A percentile compares a stretch with the other conserved stretches of the same genome.
Evolutionary conservation across 2,888 invertebrate genomes (phyloP).

Genomic region (Orchesellides sinensis): DNA sequence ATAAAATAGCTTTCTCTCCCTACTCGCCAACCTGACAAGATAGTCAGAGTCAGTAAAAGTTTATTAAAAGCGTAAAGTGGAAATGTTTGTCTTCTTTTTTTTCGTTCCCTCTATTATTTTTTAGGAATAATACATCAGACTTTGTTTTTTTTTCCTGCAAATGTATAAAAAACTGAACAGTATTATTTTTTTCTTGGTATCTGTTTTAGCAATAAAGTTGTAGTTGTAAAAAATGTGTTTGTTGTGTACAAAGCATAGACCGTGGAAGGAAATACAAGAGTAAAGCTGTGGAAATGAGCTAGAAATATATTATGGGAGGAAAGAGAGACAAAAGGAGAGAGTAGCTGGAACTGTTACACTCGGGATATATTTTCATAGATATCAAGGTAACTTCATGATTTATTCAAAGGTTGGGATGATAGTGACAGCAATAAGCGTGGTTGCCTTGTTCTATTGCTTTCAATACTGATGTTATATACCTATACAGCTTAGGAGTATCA

Average conservation of each 20-base stretch:
- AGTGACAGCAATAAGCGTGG: slow-evolving; percentile 63
- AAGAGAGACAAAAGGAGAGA: slow-evolving; percentile 2
- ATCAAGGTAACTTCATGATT: slow-evolving; percentile 62
- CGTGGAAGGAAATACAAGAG: background rate
- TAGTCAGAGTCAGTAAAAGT: slow-evolving; percentile 34
- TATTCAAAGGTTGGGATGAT: slow-evolving; percentile 61
- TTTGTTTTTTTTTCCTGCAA: background rate
- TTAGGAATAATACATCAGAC: background rate
- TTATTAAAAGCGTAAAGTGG: slow-evolving; percentile 57
- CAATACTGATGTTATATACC: background rate
- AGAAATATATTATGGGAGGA: background rate
- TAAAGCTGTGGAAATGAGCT: slow-evolving; percentile 48
- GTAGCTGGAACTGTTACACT: background rate
- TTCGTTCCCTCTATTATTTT: slow-evolving; percentile 17
- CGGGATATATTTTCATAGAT: slow-evolving; percentile 25
- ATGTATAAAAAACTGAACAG: background rate
- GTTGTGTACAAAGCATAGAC: background rate
- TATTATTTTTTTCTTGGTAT: too few species aligned
- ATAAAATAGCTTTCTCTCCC: background rate
- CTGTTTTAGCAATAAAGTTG: too few species aligned
- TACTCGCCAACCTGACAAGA: background rate
- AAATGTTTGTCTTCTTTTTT: slow-evolving; percentile 48
- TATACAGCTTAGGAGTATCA: too few species aligned
- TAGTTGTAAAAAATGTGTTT: too few species aligned
- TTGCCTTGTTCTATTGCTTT: slow-evolving; percentile 49